phyloP scores from a whole-genome alignment of 2,113 vertebrate genomes.

The Macquaria australasica region DNA sequence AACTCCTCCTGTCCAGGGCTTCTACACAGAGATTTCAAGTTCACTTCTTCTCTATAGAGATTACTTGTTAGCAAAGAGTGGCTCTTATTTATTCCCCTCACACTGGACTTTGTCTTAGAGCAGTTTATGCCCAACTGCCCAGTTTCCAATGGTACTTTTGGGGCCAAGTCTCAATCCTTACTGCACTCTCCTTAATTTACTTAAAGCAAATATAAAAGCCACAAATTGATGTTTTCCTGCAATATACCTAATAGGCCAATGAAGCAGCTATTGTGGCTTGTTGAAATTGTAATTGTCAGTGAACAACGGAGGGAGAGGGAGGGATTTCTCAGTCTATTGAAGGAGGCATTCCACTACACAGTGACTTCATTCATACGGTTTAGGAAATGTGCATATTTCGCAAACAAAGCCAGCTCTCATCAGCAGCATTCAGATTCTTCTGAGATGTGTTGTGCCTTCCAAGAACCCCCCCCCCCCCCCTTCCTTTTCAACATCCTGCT shows the following conservation, averaged over 20 bases:
- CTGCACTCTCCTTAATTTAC: slow-evolving; percentile 37
- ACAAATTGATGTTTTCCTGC: slow-evolving; percentile 49
- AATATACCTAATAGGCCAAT: slow-evolving; percentile 14
- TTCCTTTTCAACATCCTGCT: slow-evolving; percentile 33
- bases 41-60: background rate
- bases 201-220: slow-evolving; percentile 28
- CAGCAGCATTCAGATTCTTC: slow-evolving; percentile 42
- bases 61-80: background rate
- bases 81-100: slow-evolving; percentile 31
- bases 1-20: background rate
- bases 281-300: slow-evolving; percentile 48
- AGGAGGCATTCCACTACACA: slow-evolving; percentile 58
- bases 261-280: slow-evolving; percentile 17
- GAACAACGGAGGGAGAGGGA: slow-evolving; percentile 48
- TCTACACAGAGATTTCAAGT: background rate
- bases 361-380: slow-evolving; percentile 69
- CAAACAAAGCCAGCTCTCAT: slow-evolving; percentile 69
- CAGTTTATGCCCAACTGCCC: slow-evolving; percentile 25
- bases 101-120: slow-evolving; percentile 31
- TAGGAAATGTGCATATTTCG: slow-evolving; percentile 70
- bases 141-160: slow-evolving; percentile 15
- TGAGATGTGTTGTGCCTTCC: slow-evolving; percentile 34
- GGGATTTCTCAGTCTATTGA: slow-evolving; percentile 42
- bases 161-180: slow-evolving; percentile 14
- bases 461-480: slow-evolving; percentile 27